Base-by-base conservation (phyloP, 2,888 invertebrate species). In the Auanema sp. region DNA sequence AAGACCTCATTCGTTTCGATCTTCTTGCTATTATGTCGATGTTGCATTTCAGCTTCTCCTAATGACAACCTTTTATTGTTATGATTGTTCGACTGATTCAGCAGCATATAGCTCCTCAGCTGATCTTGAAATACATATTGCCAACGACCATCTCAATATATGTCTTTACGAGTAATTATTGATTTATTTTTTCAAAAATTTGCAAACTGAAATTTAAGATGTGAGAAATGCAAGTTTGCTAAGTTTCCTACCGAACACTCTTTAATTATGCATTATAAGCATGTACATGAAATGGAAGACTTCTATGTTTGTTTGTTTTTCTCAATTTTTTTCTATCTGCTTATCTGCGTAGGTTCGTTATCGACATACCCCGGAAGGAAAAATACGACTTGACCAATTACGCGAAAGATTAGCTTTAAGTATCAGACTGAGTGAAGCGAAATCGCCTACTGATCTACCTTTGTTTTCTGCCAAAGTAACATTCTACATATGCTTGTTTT, bases 211-310 rank as follows among this genome's bases (percentile, higher is more conserved):
- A 18, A 47, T 56, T 75, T 62, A 54, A 76, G 76, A 61, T 78
- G 78, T 49, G 76, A 76, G 54, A 73, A 70, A 52, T 78, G 78
- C 61, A 65, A 66, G 41, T 78, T 66, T 24, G 72, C 76, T 4
- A 76, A 75, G 55, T 78, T 78, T 40, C 78, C 78, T n/a, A 78
- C 78, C 1, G 76, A 76, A 58, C 76, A 60, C 41, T 70, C 78
- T 4, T 63, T 75, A 10, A 53, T 64, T 25, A 68, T 59, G 41
- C 78, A 78, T 52, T 75, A 61, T 23, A 42, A 60, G 24, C 60
- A 60, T 11, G 76, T 72, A 49, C 77, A 77, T 56, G 69, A 71
- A 24, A 24, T 75, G 6, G 41, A 23, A 4, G 76, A 77, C 16
- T 77, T 76, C 55, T 68, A 64, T 54, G 77, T 77, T 49, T 53